These are phyloP conservation scores for Mobula hypostoma DNA, from an alignment of 2,113 vertebrate genomes.

Conservation along the genomic window DNA sequence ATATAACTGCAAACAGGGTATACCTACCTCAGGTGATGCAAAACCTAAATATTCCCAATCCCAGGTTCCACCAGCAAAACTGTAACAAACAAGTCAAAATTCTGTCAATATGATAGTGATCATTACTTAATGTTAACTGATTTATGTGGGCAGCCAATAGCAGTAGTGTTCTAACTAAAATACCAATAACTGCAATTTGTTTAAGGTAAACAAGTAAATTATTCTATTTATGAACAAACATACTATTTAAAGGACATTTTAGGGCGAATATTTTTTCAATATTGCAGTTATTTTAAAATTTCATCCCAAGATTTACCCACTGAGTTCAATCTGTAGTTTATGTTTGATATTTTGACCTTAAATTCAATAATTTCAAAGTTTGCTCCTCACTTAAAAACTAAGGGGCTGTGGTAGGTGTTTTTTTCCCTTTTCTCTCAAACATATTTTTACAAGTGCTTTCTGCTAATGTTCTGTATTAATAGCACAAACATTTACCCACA, in stretches of 20 bases:
- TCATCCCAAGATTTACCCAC: background rate
- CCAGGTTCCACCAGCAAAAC: conserved; percentile 96
- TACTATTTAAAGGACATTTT: background rate
- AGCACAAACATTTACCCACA: background rate
- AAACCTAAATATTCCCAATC: conserved; percentile 99
- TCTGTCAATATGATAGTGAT: conserved; percentile 28
- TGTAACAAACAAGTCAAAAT: conserved; percentile 53
- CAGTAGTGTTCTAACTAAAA: background rate
- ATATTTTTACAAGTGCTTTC: background rate
- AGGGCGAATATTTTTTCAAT: background rate
- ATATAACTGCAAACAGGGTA: conserved; percentile 34
- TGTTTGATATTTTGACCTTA: too few relatives aligned
- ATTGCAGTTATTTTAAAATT: background rate
- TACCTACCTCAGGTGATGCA: conserved; percentile 90
- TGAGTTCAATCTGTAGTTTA: too few relatives aligned
- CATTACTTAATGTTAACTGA: conserved; percentile 15
- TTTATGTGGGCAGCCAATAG: conserved; percentile 14
- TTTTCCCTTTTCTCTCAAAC: background rate
- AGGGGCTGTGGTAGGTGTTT: background rate
- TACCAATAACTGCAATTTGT: background rate
- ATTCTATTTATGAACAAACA: background rate
- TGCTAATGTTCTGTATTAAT: background rate
- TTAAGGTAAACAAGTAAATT: conserved; percentile 13
- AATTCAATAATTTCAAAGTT: background rate
- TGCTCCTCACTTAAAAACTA: too few relatives aligned